Evolutionary conservation across 2,113 vertebrate genomes (phyloP).

Genomic region (Sander lucioperca): DNA sequence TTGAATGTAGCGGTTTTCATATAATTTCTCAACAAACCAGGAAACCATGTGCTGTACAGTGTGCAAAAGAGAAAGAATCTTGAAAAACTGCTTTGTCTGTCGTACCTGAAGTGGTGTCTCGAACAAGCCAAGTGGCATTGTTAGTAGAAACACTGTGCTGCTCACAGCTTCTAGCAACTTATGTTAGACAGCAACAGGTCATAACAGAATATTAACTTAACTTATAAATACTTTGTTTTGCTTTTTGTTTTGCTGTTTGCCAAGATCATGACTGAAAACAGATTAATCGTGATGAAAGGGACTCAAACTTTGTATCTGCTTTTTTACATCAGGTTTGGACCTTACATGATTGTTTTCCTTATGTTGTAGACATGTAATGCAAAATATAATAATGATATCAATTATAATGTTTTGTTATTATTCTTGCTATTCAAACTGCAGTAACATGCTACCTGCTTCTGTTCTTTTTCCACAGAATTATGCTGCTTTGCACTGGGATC

Average conservation of each 20-base stretch:
- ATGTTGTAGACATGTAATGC: too few species aligned
- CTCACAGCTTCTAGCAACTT: conserved; percentile 1
- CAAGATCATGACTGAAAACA: conserved; percentile 23
- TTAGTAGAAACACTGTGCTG: conserved; percentile 10
- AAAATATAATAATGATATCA: too few species aligned
- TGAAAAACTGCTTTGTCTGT: conserved; percentile 61
- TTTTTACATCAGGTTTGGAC: conserved; percentile 71
- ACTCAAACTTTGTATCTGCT: conserved; percentile 48
- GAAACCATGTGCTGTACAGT: neutral
- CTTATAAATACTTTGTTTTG: neutral
- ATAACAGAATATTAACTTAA: neutral
- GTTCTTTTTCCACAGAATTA: conserved; percentile 52
- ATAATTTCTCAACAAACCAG: neutral
- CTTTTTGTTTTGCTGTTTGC: neutral
- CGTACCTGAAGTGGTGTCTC: conserved; percentile 1
- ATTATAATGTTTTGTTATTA: neutral
- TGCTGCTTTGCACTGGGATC: conserved; percentile 42
- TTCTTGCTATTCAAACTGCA: neutral
- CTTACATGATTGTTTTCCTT: neutral
- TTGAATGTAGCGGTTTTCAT: neutral
- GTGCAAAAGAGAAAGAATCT: conserved; percentile 22
- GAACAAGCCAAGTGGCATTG: conserved; percentile 70
- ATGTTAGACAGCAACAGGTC: neutral
- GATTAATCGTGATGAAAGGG: conserved; percentile 24
- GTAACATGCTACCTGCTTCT: neutral